Evolutionary conservation across 2,888 invertebrate genomes (phyloP).

Genomic region (Pammene aurita): DNA sequence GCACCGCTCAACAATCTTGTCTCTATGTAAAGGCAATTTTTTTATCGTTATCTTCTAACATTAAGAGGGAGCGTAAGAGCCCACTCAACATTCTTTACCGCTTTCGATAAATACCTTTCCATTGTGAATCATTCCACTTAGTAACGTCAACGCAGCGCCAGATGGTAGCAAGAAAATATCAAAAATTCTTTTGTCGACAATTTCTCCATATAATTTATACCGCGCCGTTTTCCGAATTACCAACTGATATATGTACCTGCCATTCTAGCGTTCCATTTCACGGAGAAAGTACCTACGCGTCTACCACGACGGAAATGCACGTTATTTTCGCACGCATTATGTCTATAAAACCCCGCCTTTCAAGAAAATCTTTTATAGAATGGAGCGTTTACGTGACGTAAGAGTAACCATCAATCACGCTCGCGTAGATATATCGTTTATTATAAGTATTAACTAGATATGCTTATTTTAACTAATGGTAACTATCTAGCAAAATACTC

Average conservation of each 20-base stretch:
- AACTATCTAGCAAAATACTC: background rate
- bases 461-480: background rate
- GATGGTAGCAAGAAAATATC: constrained; percentile 33
- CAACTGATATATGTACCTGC: constrained; percentile 38
- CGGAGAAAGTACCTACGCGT: constrained; percentile 41
- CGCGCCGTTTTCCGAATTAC: constrained; percentile 40
- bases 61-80: constrained; percentile 22
- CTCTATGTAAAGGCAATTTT: constrained; percentile 26
- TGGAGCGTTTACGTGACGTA: constrained; percentile 41
- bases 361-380: constrained; percentile 41
- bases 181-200: constrained; percentile 36
- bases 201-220: constrained; percentile 40
- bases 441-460: constrained; percentile 4
- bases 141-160: constrained; percentile 24
- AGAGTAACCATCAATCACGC: constrained; percentile 41
- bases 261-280: constrained; percentile 39
- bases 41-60: constrained; percentile 20
- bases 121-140: constrained; percentile 28
- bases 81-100: constrained; percentile 18
- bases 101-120: constrained; percentile 27
- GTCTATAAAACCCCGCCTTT: constrained; percentile 41
- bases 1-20: constrained; percentile 16
- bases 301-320: constrained; percentile 39
- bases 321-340: constrained; percentile 42
- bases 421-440: constrained; percentile 33